Evolutionary conservation across 2,113 vertebrate species (phyloP).

Genomic region (Macquaria australasica): DNA sequence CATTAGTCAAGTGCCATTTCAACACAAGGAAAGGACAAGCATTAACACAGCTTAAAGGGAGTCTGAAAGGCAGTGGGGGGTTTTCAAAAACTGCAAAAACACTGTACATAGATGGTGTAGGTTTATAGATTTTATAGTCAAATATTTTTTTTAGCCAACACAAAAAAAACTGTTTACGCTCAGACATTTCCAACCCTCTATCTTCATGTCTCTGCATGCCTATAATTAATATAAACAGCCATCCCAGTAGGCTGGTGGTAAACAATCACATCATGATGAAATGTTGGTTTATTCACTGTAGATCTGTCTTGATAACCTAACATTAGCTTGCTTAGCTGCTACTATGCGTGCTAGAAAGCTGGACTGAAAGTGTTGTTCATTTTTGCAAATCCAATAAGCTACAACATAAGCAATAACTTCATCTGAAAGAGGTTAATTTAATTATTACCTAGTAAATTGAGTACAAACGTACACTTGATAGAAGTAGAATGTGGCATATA

Average conservation of each 20-base stretch:
- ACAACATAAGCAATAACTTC: background rate
- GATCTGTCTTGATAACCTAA: background rate
- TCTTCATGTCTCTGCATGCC: background rate
- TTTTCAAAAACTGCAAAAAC: background rate
- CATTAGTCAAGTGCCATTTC: background rate
- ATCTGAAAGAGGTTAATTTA: background rate
- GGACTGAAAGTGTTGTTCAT: background rate
- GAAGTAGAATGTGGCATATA: background rate
- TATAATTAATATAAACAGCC: background rate
- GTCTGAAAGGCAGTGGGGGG: background rate
- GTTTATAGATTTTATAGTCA: background rate
- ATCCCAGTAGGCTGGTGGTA: background rate
- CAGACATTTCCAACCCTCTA: background rate
- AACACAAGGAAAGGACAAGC: background rate
- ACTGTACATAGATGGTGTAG: too few species aligned
- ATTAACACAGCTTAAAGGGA: background rate
- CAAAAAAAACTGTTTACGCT: background rate
- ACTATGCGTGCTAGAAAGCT: background rate
- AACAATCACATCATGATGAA: background rate
- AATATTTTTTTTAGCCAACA: background rate
- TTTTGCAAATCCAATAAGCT: background rate
- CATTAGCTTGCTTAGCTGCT: background rate
- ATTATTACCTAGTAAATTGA: background rate
- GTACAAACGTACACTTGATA: background rate
- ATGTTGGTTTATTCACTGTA: background rate